phyloP scores from a whole-genome alignment of 2,888 invertebrate species.

The Nasonia oneida region DNA sequence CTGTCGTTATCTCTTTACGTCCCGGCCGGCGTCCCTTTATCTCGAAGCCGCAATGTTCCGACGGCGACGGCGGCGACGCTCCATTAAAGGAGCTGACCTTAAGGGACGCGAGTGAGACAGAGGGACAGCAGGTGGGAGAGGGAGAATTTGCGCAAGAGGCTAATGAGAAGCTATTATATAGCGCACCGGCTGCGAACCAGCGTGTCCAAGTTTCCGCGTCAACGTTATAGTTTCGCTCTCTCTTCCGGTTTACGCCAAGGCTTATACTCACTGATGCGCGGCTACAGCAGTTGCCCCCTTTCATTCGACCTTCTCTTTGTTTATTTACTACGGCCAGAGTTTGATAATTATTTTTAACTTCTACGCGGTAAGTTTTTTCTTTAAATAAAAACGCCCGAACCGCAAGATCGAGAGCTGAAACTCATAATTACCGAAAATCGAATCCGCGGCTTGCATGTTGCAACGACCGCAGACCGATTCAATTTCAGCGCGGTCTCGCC shows the following conservation, averaged over 20 bases:
- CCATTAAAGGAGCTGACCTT: conserved; percentile 55
- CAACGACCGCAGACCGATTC: not conserved
- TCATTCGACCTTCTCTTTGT: too few relatives aligned
- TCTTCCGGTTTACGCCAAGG: not conserved
- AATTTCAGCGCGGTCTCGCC: not conserved
- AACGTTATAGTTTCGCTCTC: not conserved
- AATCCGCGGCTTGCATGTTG: too few relatives aligned
- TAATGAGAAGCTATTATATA: conserved; percentile 73
- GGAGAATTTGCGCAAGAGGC: conserved; percentile 55
- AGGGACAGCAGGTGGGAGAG: conserved; percentile 18
- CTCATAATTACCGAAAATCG: too few relatives aligned
- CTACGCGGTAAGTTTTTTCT: too few relatives aligned
- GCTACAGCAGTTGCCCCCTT: too few relatives aligned
- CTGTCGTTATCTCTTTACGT: conserved; percentile 53
- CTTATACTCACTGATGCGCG: too few relatives aligned
- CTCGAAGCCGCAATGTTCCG: conserved; percentile 7
- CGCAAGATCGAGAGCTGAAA: too few relatives aligned
- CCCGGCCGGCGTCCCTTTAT: conserved; percentile 11
- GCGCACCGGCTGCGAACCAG: conserved; percentile 47
- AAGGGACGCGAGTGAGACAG: conserved; percentile 24
- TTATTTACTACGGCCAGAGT: too few relatives aligned
- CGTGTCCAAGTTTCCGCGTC: conserved; percentile 62
- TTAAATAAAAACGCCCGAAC: too few relatives aligned
- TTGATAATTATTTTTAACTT: too few relatives aligned
- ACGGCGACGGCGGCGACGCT: not conserved